Evolutionary conservation across 64 coral and sea anemone genomes (phyloP).

Genomic region (Orbicella faveolata): DNA sequence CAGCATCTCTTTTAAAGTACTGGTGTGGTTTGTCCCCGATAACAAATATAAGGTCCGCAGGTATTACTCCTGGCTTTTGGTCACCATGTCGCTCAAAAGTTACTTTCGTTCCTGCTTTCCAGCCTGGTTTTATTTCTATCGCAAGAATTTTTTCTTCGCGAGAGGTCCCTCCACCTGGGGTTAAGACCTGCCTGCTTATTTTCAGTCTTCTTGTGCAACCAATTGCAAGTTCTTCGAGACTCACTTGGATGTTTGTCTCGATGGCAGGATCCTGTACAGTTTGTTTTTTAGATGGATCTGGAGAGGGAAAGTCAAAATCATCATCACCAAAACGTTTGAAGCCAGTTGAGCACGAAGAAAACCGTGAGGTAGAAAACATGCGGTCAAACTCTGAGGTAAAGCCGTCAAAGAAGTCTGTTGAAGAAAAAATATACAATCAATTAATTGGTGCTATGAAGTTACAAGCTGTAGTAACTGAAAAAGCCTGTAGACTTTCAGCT

Average conservation of each 20-base stretch:
- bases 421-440: neutral
- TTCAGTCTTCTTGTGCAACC: slow-evolving; percentile 76
- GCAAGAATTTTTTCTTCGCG: slow-evolving; percentile 80
- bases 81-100: slow-evolving; percentile 81
- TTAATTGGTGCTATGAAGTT: neutral
- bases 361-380: neutral
- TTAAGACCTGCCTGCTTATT: slow-evolving; percentile 66
- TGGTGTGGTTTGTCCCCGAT: slow-evolving; percentile 83
- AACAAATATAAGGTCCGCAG: slow-evolving; percentile 88
- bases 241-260: slow-evolving; percentile 59
- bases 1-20: slow-evolving; percentile 90
- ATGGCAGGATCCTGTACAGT: slow-evolving; percentile 64
- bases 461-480: too few species aligned
- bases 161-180: neutral
- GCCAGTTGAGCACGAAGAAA: slow-evolving; percentile 24
- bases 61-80: slow-evolving; percentile 64
- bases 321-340: slow-evolving; percentile 53
- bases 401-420: slow-evolving; percentile 12
- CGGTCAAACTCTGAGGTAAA: neutral
- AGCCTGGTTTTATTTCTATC: slow-evolving; percentile 84
- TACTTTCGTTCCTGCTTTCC: slow-evolving; percentile 95
- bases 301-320: slow-evolving; percentile 52
- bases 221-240: slow-evolving; percentile 74
- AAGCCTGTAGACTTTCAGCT: too few species aligned
- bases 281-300: slow-evolving; percentile 62